These are phyloP conservation scores for Gnathonemus echidnorhynchus DNA, from an alignment of 2,113 vertebrate genomes.

Conservation along the genomic window DNA sequence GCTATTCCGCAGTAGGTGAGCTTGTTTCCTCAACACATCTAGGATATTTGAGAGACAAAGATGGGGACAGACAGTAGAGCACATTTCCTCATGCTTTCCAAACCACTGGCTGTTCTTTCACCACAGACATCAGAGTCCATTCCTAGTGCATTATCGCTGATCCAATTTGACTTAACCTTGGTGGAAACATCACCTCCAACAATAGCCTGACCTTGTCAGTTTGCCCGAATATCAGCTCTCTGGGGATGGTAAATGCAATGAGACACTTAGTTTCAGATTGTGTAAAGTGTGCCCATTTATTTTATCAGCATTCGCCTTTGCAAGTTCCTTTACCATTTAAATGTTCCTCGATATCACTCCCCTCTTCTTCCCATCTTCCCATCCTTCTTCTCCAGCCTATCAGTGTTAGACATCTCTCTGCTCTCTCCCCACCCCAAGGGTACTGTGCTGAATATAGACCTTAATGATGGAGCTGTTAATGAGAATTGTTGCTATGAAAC, in stretches of 20 bases:
- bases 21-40: background rate
- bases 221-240: slow-evolving; percentile 43
- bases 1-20: background rate
- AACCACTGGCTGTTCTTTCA: slow-evolving; percentile 17
- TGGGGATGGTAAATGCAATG: slow-evolving; percentile 30
- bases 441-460: slow-evolving; percentile 41
- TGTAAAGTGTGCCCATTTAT: slow-evolving; percentile 18
- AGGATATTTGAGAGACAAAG: background rate
- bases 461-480: slow-evolving; percentile 34
- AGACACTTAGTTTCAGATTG: slow-evolving; percentile 24
- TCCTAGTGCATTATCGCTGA: slow-evolving; percentile 40
- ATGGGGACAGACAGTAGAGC: background rate
- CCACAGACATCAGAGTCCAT: slow-evolving; percentile 23
- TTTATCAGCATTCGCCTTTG: slow-evolving; percentile 22
- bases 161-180: slow-evolving; percentile 61
- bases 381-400: slow-evolving; percentile 20
- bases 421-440: slow-evolving; percentile 37
- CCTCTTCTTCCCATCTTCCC: background rate
- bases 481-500: slow-evolving; percentile 48
- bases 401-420: slow-evolving; percentile 33
- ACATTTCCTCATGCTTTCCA: slow-evolving; percentile 22
- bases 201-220: slow-evolving; percentile 53
- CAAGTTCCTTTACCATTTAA: slow-evolving; percentile 13
- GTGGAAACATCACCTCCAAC: slow-evolving; percentile 48
- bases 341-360: slow-evolving; percentile 8